Evolutionary conservation across 2,797 vertebrate genomes (phyloP), one percentile per base, ranked within the genome.

Genomic region (Chaenodraco wilsoni): DNA sequence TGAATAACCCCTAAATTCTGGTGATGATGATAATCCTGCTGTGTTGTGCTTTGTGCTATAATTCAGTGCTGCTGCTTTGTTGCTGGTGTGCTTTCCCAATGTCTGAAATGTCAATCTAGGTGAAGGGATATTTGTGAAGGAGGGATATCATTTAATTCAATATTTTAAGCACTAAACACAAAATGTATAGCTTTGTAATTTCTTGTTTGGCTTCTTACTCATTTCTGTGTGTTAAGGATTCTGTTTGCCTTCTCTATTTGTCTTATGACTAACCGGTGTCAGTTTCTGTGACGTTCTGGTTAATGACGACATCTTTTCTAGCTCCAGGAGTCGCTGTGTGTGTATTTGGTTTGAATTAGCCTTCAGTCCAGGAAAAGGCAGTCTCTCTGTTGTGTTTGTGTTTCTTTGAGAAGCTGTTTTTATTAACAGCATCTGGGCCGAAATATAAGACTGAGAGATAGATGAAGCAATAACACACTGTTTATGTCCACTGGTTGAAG

Each of bases 61-160:
- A 89, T 85, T 73, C 62, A 76, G 63, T 89, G 84, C 79, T 87
- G 69, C 83, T 90, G 81, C 84, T 91, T 84, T 88, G 77, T 67
- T 90, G 85, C 81, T 87, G 59, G 51, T 78, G 59, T 87, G 86
- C 81, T 89, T 82, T 78, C 60, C 33, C 50, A 72, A 65, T 84
- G 48, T 81, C 23, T 70, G n/a, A 71, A 88, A 72, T 83, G 62
- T 44, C 64, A 71, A 76, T 80, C 49, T 61, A 77, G 63, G 66
- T 72, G 79, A 74, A 72, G 69, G 67, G 71, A 70, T 65, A 7
- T 66, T 49, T 57, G 43, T 66, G 41, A 43, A 4, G 41, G 44
- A 50, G 41, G 6, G 31, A 31, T 61, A 13, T 58, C 46, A 67
- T 54, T 19, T 71, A 49, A 41, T 17, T 51, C 68, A 19, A 46